Conservation (phyloP, 2,888 invertebrate genomes). For the Endotricha flammealis region DNA sequence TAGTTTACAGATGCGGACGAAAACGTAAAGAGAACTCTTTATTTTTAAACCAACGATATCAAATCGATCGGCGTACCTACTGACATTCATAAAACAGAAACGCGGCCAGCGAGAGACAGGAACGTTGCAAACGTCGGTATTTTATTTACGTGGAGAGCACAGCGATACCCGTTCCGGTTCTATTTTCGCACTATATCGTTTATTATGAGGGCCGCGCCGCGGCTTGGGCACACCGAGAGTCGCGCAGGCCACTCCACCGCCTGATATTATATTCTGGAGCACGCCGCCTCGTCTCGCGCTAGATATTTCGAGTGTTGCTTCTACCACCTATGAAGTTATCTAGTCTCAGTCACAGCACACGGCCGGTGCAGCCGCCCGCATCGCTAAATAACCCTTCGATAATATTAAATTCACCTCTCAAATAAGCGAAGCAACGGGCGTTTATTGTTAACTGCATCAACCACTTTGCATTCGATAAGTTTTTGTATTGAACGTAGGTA, state of each 20-base stretch:
- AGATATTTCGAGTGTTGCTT: constrained; percentile 76
- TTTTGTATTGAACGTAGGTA: too few species aligned
- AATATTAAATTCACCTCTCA: constrained; percentile 10
- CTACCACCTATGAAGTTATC: constrained; percentile 72
- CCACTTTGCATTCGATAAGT: too few species aligned
- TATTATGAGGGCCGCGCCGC: constrained; percentile 55
- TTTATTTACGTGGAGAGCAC: constrained; percentile 67
- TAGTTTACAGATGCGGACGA: constrained; percentile 32
- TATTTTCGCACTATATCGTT: constrained; percentile 73
- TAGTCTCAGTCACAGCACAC: constrained; percentile 66
- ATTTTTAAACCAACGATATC: constrained; percentile 53
- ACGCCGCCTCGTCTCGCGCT: constrained; percentile 72
- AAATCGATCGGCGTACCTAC: constrained; percentile 51
- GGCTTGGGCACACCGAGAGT: constrained; percentile 44
- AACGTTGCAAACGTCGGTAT: constrained; percentile 55
- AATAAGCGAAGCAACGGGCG: not conserved
- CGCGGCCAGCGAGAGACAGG: constrained; percentile 50
- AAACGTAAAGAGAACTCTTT: constrained; percentile 35
- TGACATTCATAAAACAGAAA: constrained; percentile 55
- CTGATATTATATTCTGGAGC: constrained; percentile 79
- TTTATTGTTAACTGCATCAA: too few species aligned
- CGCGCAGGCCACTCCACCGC: constrained; percentile 63
- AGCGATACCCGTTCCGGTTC: constrained; percentile 59
- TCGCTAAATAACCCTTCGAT: constrained; percentile 40
- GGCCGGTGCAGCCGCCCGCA: constrained; percentile 65